These are phyloP conservation scores for Rhizomys pruinosus DNA, from an alignment of 2,113 vertebrate species.

Conservation along the genomic window DNA sequence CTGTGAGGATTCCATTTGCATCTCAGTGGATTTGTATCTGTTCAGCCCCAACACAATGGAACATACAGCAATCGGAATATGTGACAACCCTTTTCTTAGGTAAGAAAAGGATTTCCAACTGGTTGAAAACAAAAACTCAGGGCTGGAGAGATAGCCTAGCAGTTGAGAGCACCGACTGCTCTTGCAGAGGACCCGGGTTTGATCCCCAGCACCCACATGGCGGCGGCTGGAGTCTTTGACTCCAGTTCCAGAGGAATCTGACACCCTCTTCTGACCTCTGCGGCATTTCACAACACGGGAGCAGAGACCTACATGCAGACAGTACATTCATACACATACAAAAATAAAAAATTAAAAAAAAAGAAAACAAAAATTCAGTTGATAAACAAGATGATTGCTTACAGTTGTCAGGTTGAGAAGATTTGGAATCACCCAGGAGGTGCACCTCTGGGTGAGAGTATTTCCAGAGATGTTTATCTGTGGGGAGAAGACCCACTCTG, in stretches of 20 bases:
- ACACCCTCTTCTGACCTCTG: no score
- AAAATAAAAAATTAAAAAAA: no score
- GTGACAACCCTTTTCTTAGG: neutral
- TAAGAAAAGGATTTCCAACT: neutral
- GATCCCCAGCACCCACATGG: no score
- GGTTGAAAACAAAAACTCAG: neutral
- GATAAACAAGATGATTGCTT: neutral
- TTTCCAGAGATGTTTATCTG: neutral
- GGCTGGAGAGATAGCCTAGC: no score
- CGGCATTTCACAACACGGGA: no score
- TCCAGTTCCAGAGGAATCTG: no score
- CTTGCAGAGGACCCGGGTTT: no score
- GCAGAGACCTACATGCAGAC: no score
- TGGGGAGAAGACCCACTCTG: neutral
- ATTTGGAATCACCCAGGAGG: neutral
- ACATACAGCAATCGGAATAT: neutral
- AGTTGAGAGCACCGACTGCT: no score
- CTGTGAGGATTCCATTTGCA: neutral
- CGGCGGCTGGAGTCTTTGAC: no score
- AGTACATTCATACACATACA: no score
- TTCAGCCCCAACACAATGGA: neutral
- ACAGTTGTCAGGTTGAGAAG: neutral
- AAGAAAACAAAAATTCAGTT: no score
- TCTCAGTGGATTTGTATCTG: neutral
- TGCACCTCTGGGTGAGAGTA: neutral